A percentile compares a stretch with the other conserved stretches of the same genome.
phyloP scores from a whole-genome alignment of 2,888 invertebrate species.

The Poecilobothrus nobilitatus region DNA sequence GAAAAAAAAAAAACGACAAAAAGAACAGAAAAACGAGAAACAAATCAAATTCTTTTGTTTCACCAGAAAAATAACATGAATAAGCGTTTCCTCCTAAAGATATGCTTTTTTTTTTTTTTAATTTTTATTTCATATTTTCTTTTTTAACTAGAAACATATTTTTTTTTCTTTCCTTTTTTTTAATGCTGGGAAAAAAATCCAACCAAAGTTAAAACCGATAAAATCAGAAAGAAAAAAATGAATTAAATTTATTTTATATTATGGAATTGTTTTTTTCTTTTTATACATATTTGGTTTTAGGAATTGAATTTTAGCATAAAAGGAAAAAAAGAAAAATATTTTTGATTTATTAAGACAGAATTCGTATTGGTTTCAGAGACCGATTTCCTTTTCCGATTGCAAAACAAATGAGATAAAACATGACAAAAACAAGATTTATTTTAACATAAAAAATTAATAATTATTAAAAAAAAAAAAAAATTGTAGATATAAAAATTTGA shows the following conservation, averaged over 20 bases:
- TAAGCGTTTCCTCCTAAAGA: background rate
- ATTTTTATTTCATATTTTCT: background rate
- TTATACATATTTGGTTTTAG: background rate
- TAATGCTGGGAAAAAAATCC: background rate
- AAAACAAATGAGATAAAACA: no score
- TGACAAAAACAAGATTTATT: no score
- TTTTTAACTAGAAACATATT: background rate
- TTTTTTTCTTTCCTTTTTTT: background rate
- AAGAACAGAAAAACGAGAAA: background rate
- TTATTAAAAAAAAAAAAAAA: no score
- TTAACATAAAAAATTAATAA: no score
- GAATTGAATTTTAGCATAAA: background rate
- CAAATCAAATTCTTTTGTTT: background rate
- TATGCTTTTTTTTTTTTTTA: background rate
- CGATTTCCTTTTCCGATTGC: no score
- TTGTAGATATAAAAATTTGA: no score
- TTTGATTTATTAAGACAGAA: conserved; percentile 4
- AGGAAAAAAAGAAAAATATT: background rate
- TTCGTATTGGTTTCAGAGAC: background rate
- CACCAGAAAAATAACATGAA: background rate
- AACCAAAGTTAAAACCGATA: background rate
- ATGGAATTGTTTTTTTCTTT: background rate
- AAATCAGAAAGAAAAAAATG: background rate
- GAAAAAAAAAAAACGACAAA: no score
- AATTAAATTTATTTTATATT: background rate